Conservation (phyloP, 2,888 invertebrate genomes). For the Cryptocheilus praepositus region DNA sequence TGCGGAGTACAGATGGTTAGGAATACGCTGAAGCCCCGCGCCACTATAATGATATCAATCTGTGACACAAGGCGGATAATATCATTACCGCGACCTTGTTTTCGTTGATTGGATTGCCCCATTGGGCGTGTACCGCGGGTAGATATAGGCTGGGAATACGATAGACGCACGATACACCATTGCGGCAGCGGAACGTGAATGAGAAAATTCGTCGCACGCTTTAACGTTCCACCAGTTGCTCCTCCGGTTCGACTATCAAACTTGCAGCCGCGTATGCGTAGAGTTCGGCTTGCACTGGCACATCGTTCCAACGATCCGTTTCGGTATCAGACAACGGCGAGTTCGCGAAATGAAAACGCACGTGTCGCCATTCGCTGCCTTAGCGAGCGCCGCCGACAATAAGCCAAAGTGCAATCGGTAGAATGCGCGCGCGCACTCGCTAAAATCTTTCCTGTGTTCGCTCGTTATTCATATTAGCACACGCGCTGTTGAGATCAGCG, state of each 20-base stretch:
- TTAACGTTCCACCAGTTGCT: not conserved
- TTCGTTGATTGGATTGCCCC: constrained; percentile 64
- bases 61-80: constrained; percentile 63
- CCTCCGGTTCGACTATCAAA: too few relatives aligned
- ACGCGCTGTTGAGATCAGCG: constrained; percentile 52
- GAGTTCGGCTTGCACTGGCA: too few relatives aligned
- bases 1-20: too few relatives aligned
- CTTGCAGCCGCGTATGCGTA: too few relatives aligned
- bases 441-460: constrained; percentile 71
- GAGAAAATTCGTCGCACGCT: constrained; percentile 5
- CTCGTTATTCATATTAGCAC: constrained; percentile 72
- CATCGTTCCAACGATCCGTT: too few relatives aligned
- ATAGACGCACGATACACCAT: not conserved
- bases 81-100: constrained; percentile 68
- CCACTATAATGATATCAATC: constrained; percentile 59
- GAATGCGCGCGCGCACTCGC: constrained; percentile 5
- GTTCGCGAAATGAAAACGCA: too few relatives aligned
- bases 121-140: constrained; percentile 18
- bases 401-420: too few relatives aligned
- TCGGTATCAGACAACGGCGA: too few relatives aligned
- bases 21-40: too few relatives aligned
- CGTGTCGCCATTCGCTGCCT: too few relatives aligned
- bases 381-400: too few relatives aligned
- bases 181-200: not conserved
- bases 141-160: constrained; percentile 7